phyloP scores from a whole-genome alignment of 30 jellyfish, hydroid and myxozoan species.

The Phacellophora camtschatica region DNA sequence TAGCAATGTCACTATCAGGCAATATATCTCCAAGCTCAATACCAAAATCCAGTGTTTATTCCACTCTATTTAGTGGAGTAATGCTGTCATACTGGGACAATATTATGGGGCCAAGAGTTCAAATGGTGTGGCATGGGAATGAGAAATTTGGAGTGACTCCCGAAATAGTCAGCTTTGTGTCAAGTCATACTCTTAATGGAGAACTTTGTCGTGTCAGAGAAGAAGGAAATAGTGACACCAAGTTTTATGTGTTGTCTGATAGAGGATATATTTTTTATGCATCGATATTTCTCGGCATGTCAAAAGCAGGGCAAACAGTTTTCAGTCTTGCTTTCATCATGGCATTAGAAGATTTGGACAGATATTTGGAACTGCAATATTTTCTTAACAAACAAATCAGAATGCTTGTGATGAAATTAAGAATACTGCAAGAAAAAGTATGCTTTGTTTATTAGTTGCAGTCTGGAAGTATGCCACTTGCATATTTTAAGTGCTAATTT shows the following conservation, averaged over 20 bases:
- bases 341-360: constrained; percentile 60
- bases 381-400: constrained; percentile 52
- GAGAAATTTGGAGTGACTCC: constrained; percentile 37
- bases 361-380: constrained; percentile 60
- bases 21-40: not conserved
- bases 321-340: constrained; percentile 72
- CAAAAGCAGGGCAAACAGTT: constrained; percentile 74
- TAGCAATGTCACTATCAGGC: too few species aligned
- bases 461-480: too few species aligned
- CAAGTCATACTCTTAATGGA: constrained; percentile 89
- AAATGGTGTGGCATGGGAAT: constrained; percentile 77
- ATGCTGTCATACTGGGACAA: constrained; percentile 87
- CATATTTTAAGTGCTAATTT: too few species aligned
- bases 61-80: constrained; percentile 69
- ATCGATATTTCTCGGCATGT: constrained; percentile 63
- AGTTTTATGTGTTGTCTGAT: constrained; percentile 72
- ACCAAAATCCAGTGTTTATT: not conserved
- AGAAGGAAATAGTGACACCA: constrained; percentile 63
- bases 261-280: constrained; percentile 73
- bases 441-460: too few species aligned
- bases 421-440: constrained; percentile 89
- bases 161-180: constrained; percentile 57
- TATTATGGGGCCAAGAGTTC: constrained; percentile 81
- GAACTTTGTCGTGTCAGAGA: constrained; percentile 82
- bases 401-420: constrained; percentile 42